Evolutionary conservation across 2,113 vertebrate genomes (phyloP).

Genomic region (Chloroceryle aenea): DNA sequence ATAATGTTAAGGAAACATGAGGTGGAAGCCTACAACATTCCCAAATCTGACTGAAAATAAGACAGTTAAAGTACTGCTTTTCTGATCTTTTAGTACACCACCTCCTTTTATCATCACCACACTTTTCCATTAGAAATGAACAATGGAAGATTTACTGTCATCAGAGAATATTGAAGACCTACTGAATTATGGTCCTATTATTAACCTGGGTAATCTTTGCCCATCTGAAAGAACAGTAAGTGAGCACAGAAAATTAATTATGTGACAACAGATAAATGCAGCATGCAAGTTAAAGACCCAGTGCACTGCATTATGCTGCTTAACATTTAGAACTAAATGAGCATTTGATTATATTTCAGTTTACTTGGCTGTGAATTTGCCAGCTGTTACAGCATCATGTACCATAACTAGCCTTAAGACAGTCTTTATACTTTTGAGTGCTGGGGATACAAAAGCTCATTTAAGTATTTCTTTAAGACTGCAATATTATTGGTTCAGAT

Average conservation of each 20-base stretch:
- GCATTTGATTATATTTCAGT: not conserved
- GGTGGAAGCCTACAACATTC: not conserved
- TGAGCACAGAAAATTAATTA: not conserved
- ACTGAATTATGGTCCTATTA: not conserved
- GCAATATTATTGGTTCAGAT: not conserved
- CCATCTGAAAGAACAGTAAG: not conserved
- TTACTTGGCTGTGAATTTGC: not conserved
- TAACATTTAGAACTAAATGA: not conserved
- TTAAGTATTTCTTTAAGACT: not conserved
- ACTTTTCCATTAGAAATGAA: not conserved
- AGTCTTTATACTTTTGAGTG: not conserved
- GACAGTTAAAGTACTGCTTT: not conserved
- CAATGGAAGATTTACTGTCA: not conserved
- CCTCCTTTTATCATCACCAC: not conserved
- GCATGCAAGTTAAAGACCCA: not conserved
- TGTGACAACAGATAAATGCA: not conserved
- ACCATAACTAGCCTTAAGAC: not conserved
- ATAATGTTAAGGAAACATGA: conserved; percentile 78
- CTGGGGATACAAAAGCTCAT: not conserved
- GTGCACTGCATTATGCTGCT: not conserved
- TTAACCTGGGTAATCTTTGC: not conserved
- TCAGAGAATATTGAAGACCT: not conserved
- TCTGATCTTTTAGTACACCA: not conserved
- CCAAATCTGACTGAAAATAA: not conserved
- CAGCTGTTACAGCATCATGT: not conserved